phyloP scores from a whole-genome alignment of 1,140 invertebrate species.

The Elysia chlorotica region DNA sequence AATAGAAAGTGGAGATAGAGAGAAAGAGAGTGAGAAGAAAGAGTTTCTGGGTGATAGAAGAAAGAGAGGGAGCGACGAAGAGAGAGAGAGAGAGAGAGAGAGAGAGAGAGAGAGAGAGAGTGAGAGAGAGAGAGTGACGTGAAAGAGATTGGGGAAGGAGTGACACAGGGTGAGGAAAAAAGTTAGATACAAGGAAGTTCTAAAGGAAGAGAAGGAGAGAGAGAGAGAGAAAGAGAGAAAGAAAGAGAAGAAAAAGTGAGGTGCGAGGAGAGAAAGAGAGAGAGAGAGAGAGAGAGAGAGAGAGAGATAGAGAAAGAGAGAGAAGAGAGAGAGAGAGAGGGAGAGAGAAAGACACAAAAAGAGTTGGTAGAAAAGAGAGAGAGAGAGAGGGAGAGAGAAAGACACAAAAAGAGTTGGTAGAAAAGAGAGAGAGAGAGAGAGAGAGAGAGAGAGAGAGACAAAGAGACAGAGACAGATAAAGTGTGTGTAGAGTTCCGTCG shows the following conservation, averaged over 20 bases:
- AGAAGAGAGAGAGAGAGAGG: neutral
- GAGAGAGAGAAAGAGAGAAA: conserved; percentile 14
- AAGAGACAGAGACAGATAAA: neutral
- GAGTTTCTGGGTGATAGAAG: no score
- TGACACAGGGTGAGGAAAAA: no score
- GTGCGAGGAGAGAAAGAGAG: neutral
- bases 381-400: neutral
- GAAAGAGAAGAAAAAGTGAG: neutral
- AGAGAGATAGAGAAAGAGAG: neutral
- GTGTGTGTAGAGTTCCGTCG: neutral
- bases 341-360: neutral
- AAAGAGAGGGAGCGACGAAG: no score
- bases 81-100: no score
- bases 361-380: neutral
- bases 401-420: neutral
- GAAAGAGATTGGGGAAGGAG: no score
- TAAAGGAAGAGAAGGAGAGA: neutral
- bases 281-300: no score
- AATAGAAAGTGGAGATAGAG: no score
- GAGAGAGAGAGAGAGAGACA: neutral
- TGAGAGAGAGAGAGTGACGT: no score
- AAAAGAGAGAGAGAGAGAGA: conserved; percentile 5
- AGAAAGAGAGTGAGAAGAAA: no score
- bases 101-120: no score
- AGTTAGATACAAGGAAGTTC: no score